Evolutionary conservation across 2,888 invertebrate species (phyloP), one percentile per base, ranked within the genome.

Genomic region (Tupiocoris notatus): DNA sequence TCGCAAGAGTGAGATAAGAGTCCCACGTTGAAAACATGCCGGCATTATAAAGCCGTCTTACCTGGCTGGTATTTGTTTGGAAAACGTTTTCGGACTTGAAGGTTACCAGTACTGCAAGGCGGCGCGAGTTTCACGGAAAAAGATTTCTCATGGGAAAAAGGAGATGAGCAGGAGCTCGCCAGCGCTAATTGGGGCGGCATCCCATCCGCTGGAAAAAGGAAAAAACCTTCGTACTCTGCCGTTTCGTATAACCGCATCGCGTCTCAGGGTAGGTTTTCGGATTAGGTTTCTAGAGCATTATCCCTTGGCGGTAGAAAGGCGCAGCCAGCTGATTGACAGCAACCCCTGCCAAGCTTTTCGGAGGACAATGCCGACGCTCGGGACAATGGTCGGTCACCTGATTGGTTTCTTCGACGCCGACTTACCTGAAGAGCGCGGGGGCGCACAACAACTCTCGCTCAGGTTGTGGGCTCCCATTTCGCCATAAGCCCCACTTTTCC

Each of bases 271-370:
- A 57, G 57, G 56, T 57, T 67, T 67, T 67, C 67, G 67, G 67
- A 67, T 67, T 67, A 67, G 67, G 67, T 67, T 67, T 67, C 67
- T 57, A 23, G 67, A 54, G 67, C 67, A 67, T 67, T 67, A 67
- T 67, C 67, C 67, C 22, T 57, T 57, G n/a, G 25, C 6, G 3
- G 67, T n/a, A 57, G 57, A 25, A 67, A 57, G 67, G 54, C 65
- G 25, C 39, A 65, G 64, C 23, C 65, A 39, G 57, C 67, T 67
- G 67, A 67, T 57, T 67, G 67, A 67, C 67, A 67, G 67, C 67
- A 20, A 25, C 67, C 67, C 67, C 57, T 39, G 39, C 6, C 12
- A 63, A 22, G 63, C 63, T 63, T 39, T 24, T 65, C n/a, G 56
- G 12, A 39, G 67, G 57, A 67, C 67, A 67, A 67, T 54, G 56